phyloP scores from a whole-genome alignment of 1,140 invertebrate species.

The Sitodiplosis mosellana region DNA sequence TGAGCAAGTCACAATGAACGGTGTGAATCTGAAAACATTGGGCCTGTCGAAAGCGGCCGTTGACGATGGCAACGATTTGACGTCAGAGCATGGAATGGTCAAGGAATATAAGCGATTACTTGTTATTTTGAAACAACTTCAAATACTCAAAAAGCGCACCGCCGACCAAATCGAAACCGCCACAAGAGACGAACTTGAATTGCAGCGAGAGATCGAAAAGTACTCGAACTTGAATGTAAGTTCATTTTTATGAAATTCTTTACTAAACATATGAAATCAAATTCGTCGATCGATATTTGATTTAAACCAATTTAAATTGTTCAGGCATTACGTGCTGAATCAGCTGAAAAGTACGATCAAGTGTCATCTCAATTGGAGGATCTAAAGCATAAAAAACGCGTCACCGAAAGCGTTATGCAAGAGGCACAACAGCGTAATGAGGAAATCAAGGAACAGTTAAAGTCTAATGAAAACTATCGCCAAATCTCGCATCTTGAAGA shows the following conservation, averaged over 20 bases:
- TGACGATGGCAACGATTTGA: conserved; percentile 5
- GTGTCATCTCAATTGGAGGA: conserved; percentile 12
- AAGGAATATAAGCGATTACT: conserved; percentile 4
- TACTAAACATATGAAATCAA: neutral
- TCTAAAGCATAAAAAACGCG: conserved; percentile 11
- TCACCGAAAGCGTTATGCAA: conserved; percentile 12
- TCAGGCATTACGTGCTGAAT: conserved; percentile 9
- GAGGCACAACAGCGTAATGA: conserved; percentile 12
- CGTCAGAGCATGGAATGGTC: neutral
- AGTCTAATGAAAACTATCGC: conserved; percentile 22
- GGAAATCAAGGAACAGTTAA: conserved; percentile 12
- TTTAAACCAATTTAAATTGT: neutral
- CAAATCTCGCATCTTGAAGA: conserved; percentile 22
- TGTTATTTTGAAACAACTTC: conserved; percentile 16
- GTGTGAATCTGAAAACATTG: conserved; percentile 2
- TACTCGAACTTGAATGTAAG: conserved; percentile 11
- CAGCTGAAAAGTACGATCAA: conserved; percentile 14
- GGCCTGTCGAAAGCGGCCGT: neutral
- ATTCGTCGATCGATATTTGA: neutral
- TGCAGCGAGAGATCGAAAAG: neutral
- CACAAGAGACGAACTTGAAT: conserved; percentile 6
- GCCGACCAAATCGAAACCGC: conserved; percentile 16
- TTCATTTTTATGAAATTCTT: neutral
- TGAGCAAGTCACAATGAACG: conserved; percentile 5
- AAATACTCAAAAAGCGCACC: conserved; percentile 19